Percentiles rank a stretch among this genome's conserved stretches.
These are phyloP conservation scores for Leptestheria dahalacensis DNA, from an alignment of 1,140 invertebrate species.

Conservation along the genomic window DNA sequence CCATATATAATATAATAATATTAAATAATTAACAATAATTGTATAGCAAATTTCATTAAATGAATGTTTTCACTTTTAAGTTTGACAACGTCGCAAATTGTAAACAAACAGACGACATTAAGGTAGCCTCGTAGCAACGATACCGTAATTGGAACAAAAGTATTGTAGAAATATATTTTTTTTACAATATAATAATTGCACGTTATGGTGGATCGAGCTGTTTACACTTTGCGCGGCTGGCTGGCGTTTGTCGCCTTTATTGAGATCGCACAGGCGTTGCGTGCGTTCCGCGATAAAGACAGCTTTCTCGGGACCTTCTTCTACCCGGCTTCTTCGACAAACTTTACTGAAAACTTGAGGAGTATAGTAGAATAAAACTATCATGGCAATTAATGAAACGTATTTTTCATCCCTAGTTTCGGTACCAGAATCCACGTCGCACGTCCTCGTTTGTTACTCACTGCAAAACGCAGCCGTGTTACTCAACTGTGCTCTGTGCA, in stretches of 20 bases:
- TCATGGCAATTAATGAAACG: neutral
- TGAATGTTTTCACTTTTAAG: too few relatives aligned
- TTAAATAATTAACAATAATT: too few relatives aligned
- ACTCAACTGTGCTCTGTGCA: conserved; percentile 11
- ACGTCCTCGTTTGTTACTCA: conserved; percentile 3
- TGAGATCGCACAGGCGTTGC: conserved; percentile 17
- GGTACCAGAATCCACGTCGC: conserved; percentile 5
- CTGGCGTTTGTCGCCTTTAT: conserved; percentile 19
- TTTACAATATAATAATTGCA: neutral
- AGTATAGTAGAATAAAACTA: neutral
- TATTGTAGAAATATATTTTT: neutral
- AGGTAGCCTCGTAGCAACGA: neutral
- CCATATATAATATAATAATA: too few relatives aligned
- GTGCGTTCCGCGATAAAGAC: conserved; percentile 16
- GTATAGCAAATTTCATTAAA: too few relatives aligned
- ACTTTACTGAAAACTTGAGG: neutral
- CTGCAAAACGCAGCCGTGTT: conserved; percentile 1
- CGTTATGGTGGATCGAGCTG: conserved; percentile 7
- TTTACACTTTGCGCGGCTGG: conserved; percentile 18
- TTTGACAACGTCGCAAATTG: too few relatives aligned
- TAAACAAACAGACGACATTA: too few relatives aligned
- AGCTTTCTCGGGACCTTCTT: conserved; percentile 14
- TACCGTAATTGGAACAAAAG: neutral
- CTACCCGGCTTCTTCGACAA: neutral
- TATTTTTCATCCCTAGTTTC: conserved; percentile 3